Evolutionary conservation across 2,113 vertebrate genomes (phyloP).

Genomic region (Syngnathus scovelli): DNA sequence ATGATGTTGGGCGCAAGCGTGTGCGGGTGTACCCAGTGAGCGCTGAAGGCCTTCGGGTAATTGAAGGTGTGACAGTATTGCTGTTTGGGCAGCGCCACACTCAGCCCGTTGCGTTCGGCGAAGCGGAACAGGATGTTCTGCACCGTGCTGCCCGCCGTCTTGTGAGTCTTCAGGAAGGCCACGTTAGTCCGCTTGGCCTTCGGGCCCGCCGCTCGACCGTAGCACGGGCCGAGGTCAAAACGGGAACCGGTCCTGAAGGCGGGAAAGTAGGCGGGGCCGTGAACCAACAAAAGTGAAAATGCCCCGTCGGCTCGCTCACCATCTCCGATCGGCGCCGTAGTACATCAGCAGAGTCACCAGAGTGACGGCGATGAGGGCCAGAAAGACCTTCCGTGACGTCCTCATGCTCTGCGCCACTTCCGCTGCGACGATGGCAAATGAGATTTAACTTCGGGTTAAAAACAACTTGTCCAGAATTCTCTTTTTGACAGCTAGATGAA

Average conservation of each 20-base stretch:
- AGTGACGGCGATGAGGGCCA: conserved; percentile 72
- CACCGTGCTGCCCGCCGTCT: conserved; percentile 82
- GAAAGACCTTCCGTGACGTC: conserved; percentile 75
- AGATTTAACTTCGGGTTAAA: too few species aligned
- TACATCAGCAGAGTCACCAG: conserved; percentile 77
- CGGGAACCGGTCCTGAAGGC: conserved; percentile 66
- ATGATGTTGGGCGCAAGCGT: conserved; percentile 74
- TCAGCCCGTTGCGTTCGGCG: conserved; percentile 80
- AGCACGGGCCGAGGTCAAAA: conserved; percentile 47
- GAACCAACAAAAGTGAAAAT: neutral
- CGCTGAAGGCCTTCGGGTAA: conserved; percentile 76
- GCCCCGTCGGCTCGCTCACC: conserved; percentile 62
- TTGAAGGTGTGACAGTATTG: conserved; percentile 82
- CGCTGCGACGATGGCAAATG: conserved; percentile 32
- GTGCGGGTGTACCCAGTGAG: conserved; percentile 77
- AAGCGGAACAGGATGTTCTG: conserved; percentile 88
- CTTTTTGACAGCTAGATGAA: too few species aligned
- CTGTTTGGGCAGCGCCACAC: conserved; percentile 76
- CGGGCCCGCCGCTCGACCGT: conserved; percentile 31
- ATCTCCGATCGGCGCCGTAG: conserved; percentile 74
- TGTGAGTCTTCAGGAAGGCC: conserved; percentile 86
- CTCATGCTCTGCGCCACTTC: conserved; percentile 31
- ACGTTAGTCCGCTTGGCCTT: conserved; percentile 75
- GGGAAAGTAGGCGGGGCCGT: too few species aligned
- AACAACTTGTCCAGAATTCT: too few species aligned